Evolutionary conservation across 2,113 vertebrate species (phyloP).

Genomic region (Harpagus bidentatus): DNA sequence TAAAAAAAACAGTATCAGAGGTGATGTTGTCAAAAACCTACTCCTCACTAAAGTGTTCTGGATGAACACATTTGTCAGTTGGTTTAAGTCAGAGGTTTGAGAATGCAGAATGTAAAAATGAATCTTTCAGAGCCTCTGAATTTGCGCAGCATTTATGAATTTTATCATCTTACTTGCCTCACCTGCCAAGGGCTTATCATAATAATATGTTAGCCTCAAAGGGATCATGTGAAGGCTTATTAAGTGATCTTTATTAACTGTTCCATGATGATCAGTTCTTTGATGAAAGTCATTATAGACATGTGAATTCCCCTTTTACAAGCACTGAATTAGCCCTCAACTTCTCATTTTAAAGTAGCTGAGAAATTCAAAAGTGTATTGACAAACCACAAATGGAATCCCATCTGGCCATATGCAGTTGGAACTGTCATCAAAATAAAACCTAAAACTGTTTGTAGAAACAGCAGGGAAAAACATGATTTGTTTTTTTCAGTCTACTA

Average conservation of each 20-base stretch:
- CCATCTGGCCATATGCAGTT: neutral
- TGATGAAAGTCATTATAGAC: neutral
- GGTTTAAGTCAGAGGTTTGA: neutral
- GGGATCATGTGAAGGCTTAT: neutral
- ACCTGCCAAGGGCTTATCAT: neutral
- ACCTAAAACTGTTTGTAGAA: neutral
- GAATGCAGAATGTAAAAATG: neutral
- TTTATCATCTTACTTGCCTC: neutral
- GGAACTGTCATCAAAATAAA: neutral
- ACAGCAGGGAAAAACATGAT: neutral
- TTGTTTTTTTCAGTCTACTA: neutral
- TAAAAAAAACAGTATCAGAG: neutral
- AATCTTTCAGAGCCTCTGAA: neutral
- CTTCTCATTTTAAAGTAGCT: neutral
- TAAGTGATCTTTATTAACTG: neutral
- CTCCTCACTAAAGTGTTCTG: neutral
- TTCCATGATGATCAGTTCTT: neutral
- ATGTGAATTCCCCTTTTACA: neutral
- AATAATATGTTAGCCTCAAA: neutral
- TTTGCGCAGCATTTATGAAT: neutral
- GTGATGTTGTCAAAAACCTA: neutral
- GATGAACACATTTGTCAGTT: neutral
- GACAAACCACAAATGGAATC: neutral
- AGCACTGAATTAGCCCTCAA: neutral
- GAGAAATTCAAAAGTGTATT: neutral